Percentiles rank a stretch among this genome's conserved stretches.
phyloP scores from a whole-genome alignment of 1,140 invertebrate species.

The Zaprionus capensis region DNA sequence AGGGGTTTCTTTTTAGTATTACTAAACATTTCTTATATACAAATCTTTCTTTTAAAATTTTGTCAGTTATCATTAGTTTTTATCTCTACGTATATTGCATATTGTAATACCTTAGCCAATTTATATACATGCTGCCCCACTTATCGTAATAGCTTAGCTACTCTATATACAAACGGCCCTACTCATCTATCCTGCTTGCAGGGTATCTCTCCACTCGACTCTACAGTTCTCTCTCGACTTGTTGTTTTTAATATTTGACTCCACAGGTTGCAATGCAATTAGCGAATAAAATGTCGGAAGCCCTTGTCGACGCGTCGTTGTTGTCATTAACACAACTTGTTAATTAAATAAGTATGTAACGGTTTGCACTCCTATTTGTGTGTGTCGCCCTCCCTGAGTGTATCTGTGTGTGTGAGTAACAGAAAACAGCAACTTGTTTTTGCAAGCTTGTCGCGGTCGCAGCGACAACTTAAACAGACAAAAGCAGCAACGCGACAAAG shows the following conservation, averaged over 20 bases:
- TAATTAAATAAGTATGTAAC: slow-evolving; percentile 69
- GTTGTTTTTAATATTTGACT: slow-evolving; percentile 45
- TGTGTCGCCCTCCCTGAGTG: neutral
- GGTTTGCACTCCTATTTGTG: slow-evolving; percentile 27
- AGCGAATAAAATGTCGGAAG: slow-evolving; percentile 54
- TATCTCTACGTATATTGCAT: no score
- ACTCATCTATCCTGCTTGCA: neutral
- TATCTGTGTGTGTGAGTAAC: neutral
- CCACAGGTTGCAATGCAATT: slow-evolving; percentile 76
- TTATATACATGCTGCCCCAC: neutral
- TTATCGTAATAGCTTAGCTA: no score
- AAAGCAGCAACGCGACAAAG: neutral
- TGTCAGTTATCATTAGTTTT: no score
- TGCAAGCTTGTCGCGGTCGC: slow-evolving; percentile 6
- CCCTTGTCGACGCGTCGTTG: slow-evolving; percentile 26
- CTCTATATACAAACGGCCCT: no score
- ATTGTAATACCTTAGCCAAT: no score
- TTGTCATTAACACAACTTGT: slow-evolving; percentile 59
- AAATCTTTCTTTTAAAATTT: no score
- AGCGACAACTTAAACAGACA: slow-evolving; percentile 15
- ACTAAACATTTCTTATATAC: no score
- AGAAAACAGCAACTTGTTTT: neutral
- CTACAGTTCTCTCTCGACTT: neutral
- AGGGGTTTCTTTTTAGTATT: no score
- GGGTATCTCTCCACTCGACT: neutral